These are phyloP conservation scores for Arrhamphus sclerolepis DNA, from an alignment of 2,797 vertebrate species.

Conservation along the genomic window DNA sequence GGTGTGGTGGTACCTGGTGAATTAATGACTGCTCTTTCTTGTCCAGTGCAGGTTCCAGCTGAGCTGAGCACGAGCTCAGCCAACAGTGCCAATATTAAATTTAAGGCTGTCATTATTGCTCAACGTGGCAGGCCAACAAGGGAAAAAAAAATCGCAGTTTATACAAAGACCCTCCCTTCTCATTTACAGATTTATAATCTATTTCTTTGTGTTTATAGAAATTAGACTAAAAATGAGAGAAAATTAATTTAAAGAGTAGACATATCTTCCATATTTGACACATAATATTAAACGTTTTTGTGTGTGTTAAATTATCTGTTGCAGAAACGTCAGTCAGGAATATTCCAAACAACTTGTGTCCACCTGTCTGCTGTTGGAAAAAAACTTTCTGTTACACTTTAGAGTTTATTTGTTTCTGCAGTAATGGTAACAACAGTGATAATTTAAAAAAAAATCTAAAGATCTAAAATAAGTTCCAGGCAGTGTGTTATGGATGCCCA, in stretches of 20 bases:
- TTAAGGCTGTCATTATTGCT: slow-evolving; percentile 70
- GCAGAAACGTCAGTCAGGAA: too few species aligned
- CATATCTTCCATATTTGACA: too few species aligned
- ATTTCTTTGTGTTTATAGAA: not conserved
- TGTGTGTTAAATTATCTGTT: too few species aligned
- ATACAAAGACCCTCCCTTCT: slow-evolving; percentile 21
- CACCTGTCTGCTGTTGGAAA: too few species aligned
- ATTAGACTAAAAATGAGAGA: slow-evolving; percentile 41
- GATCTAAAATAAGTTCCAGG: not conserved
- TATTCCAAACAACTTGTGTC: too few species aligned
- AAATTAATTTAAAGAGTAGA: not conserved
- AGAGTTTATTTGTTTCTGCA: too few species aligned
- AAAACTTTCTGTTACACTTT: too few species aligned
- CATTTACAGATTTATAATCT: slow-evolving; percentile 30
- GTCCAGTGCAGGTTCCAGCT: slow-evolving; percentile 66
- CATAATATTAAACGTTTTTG: too few species aligned
- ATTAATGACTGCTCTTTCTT: slow-evolving; percentile 69
- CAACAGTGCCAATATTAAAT: slow-evolving; percentile 67
- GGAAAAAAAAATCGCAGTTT: slow-evolving; percentile 36
- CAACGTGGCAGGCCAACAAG: slow-evolving; percentile 60
- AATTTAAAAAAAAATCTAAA: too few species aligned
- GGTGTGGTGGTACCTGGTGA: slow-evolving; percentile 56
- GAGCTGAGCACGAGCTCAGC: slow-evolving; percentile 65
- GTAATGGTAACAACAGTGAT: too few species aligned
- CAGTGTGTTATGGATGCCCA: slow-evolving; percentile 36